Evolutionary conservation across 2,113 vertebrate genomes (phyloP).

Genomic region (Pteruthius melanotis): DNA sequence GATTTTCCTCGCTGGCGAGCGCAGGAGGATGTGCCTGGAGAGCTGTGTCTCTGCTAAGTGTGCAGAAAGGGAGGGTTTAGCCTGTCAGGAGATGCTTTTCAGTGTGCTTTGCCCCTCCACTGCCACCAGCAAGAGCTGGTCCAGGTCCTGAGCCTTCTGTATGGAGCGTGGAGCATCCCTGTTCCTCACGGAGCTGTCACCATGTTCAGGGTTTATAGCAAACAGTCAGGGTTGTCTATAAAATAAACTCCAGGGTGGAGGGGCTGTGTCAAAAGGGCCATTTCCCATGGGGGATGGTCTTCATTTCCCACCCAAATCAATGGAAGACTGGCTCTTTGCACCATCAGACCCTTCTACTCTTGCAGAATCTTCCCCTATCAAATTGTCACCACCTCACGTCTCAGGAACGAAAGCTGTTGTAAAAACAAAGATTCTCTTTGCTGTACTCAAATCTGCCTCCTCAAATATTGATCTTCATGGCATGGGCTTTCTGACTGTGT

Average conservation of each 20-base stretch:
- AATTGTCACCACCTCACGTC: background rate
- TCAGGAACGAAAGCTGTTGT: background rate
- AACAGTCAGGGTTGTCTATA: accelerated
- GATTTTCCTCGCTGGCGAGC: background rate
- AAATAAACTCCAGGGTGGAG: background rate
- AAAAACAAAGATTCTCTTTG: background rate
- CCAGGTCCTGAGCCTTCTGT: background rate
- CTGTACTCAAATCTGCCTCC: background rate
- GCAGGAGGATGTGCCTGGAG: accelerated
- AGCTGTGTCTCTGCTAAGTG: background rate
- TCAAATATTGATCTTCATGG: constrained; percentile 49
- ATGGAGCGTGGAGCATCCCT: background rate
- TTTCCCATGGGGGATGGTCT: background rate
- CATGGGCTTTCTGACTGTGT: background rate
- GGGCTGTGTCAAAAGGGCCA: background rate
- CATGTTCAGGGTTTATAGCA: accelerated
- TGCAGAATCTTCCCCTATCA: background rate
- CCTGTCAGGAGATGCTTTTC: accelerated
- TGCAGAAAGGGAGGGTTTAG: background rate
- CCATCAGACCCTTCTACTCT: background rate
- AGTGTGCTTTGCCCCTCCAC: background rate
- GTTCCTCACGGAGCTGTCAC: accelerated
- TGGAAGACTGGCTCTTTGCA: background rate
- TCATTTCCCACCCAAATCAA: background rate
- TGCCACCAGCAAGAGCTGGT: background rate